Base-by-base conservation (phyloP, 2,888 invertebrate genomes). In the Polyommatus iphigenia region DNA sequence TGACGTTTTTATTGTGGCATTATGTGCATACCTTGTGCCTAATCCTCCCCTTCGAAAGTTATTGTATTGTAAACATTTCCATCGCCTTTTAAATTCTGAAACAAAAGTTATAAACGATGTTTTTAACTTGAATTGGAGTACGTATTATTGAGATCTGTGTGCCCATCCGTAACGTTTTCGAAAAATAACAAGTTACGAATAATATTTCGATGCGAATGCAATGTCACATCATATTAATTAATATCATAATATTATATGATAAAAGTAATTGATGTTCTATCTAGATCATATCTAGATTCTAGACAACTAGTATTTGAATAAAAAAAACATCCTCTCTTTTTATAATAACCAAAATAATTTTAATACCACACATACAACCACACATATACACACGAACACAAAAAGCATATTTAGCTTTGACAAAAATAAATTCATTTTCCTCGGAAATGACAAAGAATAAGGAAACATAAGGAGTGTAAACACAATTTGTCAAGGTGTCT, bases 1-100 rank as follows among this genome's bases (percentile, higher is more conserved):
- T 32, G 67, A 67, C 67, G 67, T 67, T 67, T 67, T 67, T 67
- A 67, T 67, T 67, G 62, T 67, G 29, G 62, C 62, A 67, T 67
- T 67, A 67, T 67, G 62, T 67, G 29, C 32, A 67, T 67, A 67
- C 29, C 24, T 67, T 67, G 18, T 13, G 29, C 67, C 67, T 67
- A 67, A 67, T 67, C 67, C 67, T 29, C 29, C 67, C 67, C 18
- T 67, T 13, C 29, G 15, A 32, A 32, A 67, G 29, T 29, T 67
- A 29, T 6, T 29, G 15, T 15, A 29, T 32, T 67, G 29, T 67
- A 6, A 62, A 67, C 67, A 29, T 67, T 29, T 67, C 24, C 29
- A 29, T 6, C 13, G 62, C 62, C 7, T 59, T 62, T 62, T 62
- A 13, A 62, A 13, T 24, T 24, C 62, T 8, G 4, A 62, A 62